Evolutionary conservation across 2,797 vertebrate genomes (phyloP).

Genomic region (Pipistrellus nathusii): DNA sequence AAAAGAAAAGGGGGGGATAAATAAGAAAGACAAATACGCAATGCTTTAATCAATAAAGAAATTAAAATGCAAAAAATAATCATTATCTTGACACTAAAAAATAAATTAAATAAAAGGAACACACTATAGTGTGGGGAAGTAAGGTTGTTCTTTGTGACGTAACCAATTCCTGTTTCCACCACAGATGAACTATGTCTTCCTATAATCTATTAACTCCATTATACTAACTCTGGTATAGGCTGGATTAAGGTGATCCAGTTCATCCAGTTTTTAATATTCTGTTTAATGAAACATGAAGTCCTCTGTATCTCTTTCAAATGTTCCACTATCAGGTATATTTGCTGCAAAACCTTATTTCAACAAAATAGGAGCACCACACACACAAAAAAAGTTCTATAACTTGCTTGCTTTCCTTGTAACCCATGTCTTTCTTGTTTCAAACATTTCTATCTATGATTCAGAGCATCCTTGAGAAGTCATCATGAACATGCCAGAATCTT

Average conservation of each 20-base stretch:
- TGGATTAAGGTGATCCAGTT: conserved; percentile 41
- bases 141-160: neutral
- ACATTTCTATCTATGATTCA: conserved; percentile 1
- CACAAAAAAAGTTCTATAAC: neutral
- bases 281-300: conserved; percentile 76
- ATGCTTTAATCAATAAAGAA: no score
- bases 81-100: no score
- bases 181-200: neutral
- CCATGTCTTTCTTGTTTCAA: neutral
- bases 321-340: conserved; percentile 80
- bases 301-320: conserved; percentile 75
- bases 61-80: no score
- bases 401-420: neutral
- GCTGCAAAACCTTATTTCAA: conserved; percentile 84
- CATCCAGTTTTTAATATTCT: conserved; percentile 72
- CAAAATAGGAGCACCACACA: conserved; percentile 76
- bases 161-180: neutral
- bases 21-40: neutral
- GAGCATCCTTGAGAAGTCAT: neutral
- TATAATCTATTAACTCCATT: neutral
- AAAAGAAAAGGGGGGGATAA: neutral
- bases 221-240: conserved; percentile 71
- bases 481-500: neutral
- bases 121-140: neutral
- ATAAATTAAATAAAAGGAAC: neutral